phyloP scores from a whole-genome alignment of 2,797 vertebrate species.

The Nasua narica region DNA sequence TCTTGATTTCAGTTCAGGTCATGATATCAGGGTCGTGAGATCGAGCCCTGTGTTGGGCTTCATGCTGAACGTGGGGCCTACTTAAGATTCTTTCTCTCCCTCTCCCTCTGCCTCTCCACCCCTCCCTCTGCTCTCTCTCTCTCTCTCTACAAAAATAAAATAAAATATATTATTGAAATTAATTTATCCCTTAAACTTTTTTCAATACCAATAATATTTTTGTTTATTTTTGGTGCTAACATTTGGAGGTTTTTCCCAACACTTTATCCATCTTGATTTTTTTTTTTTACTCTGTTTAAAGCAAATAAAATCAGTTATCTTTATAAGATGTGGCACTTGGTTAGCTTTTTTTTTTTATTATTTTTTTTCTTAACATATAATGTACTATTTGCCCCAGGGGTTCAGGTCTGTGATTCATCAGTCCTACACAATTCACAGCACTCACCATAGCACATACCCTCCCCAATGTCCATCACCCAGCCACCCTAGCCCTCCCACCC shows the following conservation, averaged over 20 bases:
- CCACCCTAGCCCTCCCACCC: too few relatives aligned
- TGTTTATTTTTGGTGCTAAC: neutral
- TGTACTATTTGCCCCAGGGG: too few relatives aligned
- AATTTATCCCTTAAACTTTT: neutral
- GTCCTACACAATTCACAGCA: too few relatives aligned
- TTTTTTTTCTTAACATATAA: too few relatives aligned
- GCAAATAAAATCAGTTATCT: slow-evolving; percentile 36
- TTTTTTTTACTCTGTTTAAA: neutral
- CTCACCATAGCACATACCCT: too few relatives aligned
- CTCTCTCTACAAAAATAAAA: neutral
- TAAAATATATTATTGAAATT: neutral
- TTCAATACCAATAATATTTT: slow-evolving; percentile 31
- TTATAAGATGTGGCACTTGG: neutral
- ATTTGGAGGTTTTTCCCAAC: neutral
- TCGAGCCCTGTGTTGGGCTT: neutral
- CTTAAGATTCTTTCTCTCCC: neutral
- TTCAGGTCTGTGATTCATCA: too few relatives aligned
- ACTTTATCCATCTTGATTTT: slow-evolving; percentile 30
- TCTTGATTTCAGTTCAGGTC: neutral
- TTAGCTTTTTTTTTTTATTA: neutral
- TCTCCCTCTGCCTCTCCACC: neutral
- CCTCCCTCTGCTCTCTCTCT: neutral
- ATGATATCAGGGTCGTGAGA: neutral
- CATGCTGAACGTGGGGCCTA: neutral
- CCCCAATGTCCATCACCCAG: too few relatives aligned